These are phyloP conservation scores for Clarias pachynema DNA, from an alignment of 2,797 vertebrate genomes.

Conservation along the genomic window DNA sequence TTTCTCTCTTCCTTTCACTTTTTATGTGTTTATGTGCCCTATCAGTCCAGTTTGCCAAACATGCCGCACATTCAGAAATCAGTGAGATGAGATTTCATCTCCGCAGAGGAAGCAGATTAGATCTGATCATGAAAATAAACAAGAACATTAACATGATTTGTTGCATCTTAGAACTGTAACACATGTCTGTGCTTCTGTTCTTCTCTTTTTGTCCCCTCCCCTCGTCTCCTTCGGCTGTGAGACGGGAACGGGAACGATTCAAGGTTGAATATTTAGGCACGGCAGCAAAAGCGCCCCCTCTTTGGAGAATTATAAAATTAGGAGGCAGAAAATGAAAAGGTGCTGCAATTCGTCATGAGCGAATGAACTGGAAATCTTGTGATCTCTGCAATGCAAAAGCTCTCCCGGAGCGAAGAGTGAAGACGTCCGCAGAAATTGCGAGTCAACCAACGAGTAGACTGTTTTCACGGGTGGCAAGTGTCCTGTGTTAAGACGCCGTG, in stretches of 20 bases:
- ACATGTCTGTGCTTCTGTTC: constrained; percentile 67
- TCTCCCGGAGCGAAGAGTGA: constrained; percentile 9
- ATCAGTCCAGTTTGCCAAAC: constrained; percentile 74
- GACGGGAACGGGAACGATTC: constrained; percentile 66
- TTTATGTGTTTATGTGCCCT: constrained; percentile 39
- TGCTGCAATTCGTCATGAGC: constrained; percentile 50
- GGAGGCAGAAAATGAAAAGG: constrained; percentile 67
- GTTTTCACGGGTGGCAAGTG: constrained; percentile 30
- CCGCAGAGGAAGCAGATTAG: constrained; percentile 69
- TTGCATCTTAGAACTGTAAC: constrained; percentile 71
- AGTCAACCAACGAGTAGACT: constrained; percentile 10
- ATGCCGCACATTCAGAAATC: constrained; percentile 70
- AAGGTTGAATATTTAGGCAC: constrained; percentile 74
- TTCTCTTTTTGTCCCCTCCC: constrained; percentile 18
- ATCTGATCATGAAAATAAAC: constrained; percentile 78
- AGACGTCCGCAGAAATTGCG: constrained; percentile 21
- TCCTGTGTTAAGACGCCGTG: constrained; percentile 16
- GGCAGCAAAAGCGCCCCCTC: constrained; percentile 23
- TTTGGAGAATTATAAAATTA: constrained; percentile 70
- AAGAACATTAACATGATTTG: constrained; percentile 76
- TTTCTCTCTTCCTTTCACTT: constrained; percentile 30
- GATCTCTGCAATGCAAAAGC: constrained; percentile 40
- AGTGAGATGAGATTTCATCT: constrained; percentile 69
- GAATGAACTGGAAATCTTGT: constrained; percentile 49
- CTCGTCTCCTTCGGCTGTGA: neutral